Percentiles rank a stretch among this genome's conserved stretches.
Evolutionary conservation across 2,888 invertebrate genomes (phyloP).

Genomic region (Microctonus aethiopoides): DNA sequence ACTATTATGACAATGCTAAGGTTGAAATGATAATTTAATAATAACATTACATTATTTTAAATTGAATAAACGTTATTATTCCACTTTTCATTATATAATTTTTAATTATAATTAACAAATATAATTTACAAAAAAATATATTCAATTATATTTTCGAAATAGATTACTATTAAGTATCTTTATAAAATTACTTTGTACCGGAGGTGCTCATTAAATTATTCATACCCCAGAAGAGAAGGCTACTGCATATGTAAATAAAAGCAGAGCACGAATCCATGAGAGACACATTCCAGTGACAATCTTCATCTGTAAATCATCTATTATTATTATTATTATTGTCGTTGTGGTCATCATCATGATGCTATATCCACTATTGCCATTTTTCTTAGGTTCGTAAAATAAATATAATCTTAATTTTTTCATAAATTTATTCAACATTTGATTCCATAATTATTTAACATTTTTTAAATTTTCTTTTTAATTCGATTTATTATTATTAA

Average conservation of each 20-base stretch:
- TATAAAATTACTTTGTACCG: background rate
- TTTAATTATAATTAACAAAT: too few species aligned
- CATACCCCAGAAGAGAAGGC: background rate
- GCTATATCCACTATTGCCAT: slow-evolving; percentile 38
- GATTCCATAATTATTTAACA: too few species aligned
- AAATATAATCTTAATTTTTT: background rate
- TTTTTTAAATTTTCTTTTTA: too few species aligned
- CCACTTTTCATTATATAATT: too few species aligned
- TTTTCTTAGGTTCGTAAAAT: slow-evolving; percentile 35
- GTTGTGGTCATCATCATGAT: slow-evolving; percentile 25
- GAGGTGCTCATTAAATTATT: background rate
- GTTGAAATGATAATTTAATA: background rate
- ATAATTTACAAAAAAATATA: too few species aligned
- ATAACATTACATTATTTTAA: background rate
- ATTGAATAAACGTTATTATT: background rate
- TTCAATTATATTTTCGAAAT: too few species aligned
- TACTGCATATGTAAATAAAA: slow-evolving; percentile 18
- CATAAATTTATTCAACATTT: too few species aligned
- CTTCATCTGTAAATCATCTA: background rate
- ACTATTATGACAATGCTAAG: background rate
- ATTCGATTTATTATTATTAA: background rate
- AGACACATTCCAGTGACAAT: background rate
- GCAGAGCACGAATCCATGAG: too few species aligned
- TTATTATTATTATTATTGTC: background rate
- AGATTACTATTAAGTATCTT: too few species aligned